phyloP scores from a whole-genome alignment of 2,113 vertebrate species.

The Heterotilapia buettikoferi region DNA sequence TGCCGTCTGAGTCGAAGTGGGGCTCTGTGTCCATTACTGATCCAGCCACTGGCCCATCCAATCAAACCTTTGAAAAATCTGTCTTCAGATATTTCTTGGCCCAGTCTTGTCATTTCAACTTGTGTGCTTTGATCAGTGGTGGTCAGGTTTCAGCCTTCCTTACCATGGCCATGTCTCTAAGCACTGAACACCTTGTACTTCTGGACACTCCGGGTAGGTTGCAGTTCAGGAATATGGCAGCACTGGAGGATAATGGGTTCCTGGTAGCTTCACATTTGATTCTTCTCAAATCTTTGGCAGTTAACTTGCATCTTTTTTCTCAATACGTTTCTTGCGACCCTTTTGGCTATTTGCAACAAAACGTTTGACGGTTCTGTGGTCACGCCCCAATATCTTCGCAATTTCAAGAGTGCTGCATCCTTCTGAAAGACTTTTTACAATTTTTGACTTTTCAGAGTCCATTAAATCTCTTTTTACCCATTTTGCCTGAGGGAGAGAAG shows the following conservation, averaged over 20 bases:
- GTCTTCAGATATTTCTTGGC: neutral
- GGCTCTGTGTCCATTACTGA: neutral
- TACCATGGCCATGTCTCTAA: neutral
- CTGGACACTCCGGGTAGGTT: rapidly evolving
- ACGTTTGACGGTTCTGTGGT: too few species aligned
- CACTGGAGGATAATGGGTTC: neutral
- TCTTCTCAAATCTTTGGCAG: too few species aligned
- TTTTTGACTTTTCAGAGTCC: neutral
- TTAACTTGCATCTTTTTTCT: too few species aligned
- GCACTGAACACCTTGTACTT: neutral
- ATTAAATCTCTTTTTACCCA: neutral
- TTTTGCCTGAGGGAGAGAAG: neutral
- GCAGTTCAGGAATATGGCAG: neutral
- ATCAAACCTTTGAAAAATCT: neutral
- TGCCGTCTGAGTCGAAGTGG: neutral
- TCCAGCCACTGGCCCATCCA: neutral
- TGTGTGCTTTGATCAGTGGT: neutral
- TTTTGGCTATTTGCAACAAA: too few species aligned
- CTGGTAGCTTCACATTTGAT: neutral
- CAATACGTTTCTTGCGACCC: too few species aligned
- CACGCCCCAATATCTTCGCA: too few species aligned
- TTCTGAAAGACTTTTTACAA: neutral
- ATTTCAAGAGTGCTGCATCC: neutral
- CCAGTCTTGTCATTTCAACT: neutral
- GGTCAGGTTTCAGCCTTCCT: neutral